Conservation (phyloP, 2,888 invertebrate genomes). For the Ophioninae sp. region DNA sequence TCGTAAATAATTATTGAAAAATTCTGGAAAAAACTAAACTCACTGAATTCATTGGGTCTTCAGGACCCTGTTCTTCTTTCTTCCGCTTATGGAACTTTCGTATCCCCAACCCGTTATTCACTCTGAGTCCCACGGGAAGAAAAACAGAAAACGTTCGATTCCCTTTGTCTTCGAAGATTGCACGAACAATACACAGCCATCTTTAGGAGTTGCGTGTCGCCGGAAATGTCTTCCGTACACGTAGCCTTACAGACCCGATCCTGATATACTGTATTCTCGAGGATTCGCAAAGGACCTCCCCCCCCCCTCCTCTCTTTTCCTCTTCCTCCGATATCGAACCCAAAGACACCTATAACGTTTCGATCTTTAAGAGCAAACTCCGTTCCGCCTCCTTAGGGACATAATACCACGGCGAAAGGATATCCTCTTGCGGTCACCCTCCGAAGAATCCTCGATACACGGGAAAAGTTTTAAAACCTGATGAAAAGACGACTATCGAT, state of each 20-base stretch:
- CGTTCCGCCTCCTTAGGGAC: slow-evolving; percentile 24
- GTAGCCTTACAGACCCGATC: background rate
- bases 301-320: too few relatives aligned
- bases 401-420: slow-evolving; percentile 16
- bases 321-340: slow-evolving; percentile 35
- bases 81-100: slow-evolving; percentile 58
- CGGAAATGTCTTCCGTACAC: slow-evolving; percentile 2
- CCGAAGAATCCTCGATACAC: slow-evolving; percentile 4
- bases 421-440: slow-evolving; percentile 9
- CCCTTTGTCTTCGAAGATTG: slow-evolving; percentile 72
- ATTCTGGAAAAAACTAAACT: too few relatives aligned
- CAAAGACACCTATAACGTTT: slow-evolving; percentile 45
- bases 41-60: slow-evolving; percentile 42
- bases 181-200: slow-evolving; percentile 70
- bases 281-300: slow-evolving; percentile 18
- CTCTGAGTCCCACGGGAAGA: slow-evolving; percentile 64
- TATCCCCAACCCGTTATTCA: slow-evolving; percentile 54
- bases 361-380: slow-evolving; percentile 54
- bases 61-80: slow-evolving; percentile 28
- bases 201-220: slow-evolving; percentile 66
- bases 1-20: too few relatives aligned
- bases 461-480: background rate
- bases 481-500: slow-evolving; percentile 8
- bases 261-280: slow-evolving; percentile 3
- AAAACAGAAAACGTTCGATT: slow-evolving; percentile 66